Evolutionary conservation across 1,140 invertebrate genomes (phyloP).

Genomic region (Drosophila arawakana): DNA sequence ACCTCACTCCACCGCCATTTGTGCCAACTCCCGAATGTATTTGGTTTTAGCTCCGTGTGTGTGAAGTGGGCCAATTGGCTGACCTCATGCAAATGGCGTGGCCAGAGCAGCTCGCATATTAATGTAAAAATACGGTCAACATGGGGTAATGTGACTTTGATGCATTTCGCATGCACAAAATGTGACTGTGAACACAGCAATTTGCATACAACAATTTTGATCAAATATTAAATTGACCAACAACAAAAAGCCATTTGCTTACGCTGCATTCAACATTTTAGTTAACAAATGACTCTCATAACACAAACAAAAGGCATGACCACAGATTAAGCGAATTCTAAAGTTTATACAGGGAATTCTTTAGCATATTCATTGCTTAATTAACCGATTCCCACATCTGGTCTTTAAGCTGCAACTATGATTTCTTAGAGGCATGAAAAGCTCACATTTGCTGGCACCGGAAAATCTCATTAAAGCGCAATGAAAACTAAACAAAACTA

Average conservation of each 20-base stretch:
- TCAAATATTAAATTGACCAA: constrained; percentile 32
- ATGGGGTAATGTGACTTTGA: constrained; percentile 43
- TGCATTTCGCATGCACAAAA: constrained; percentile 55
- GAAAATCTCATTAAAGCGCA: constrained; percentile 41
- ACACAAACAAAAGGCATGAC: neutral
- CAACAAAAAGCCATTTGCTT: constrained; percentile 64
- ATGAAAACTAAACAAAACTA: constrained; percentile 60
- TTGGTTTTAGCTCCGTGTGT: constrained; percentile 23
- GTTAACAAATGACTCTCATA: neutral
- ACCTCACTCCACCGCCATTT: neutral
- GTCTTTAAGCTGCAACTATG: neutral
- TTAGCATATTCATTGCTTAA: too few species aligned
- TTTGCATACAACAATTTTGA: constrained; percentile 57
- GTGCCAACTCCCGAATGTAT: neutral
- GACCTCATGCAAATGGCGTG: constrained; percentile 66
- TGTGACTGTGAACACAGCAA: constrained; percentile 1
- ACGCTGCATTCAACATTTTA: neutral
- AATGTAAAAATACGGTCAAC: constrained; percentile 53
- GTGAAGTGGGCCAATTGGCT: constrained; percentile 49
- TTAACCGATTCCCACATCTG: neutral
- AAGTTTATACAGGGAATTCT: neutral
- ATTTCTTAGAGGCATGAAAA: neutral
- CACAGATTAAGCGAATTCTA: too few species aligned
- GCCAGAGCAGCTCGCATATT: constrained; percentile 61
- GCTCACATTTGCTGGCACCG: constrained; percentile 20